Base-by-base conservation (phyloP, 2,113 vertebrate genomes). In the Beaufortia kweichowensis region DNA sequence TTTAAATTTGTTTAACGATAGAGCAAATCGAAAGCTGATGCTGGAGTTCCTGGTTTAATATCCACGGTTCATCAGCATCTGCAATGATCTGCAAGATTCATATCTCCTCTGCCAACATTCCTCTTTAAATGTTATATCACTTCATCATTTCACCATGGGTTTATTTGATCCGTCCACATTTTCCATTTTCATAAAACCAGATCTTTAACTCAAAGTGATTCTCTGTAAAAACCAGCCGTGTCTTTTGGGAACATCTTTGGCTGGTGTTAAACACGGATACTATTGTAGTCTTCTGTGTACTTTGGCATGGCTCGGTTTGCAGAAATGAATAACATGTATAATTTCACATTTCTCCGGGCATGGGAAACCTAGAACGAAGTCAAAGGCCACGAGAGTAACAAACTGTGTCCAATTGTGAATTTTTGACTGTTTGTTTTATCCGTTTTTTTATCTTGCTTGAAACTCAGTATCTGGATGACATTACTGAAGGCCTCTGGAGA, bases 381-480 rank as follows among this genome's bases (percentile, higher is more conserved):
- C 78, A 83, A 50, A 83, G 81, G 81, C 28, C 81, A 59, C 3
- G 5, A 77, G 78, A 46, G 77, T 67, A 23, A 23, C 68, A 70
- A 60, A 77, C 78, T 17, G 64, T 67, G 64, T 77, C 75, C 78
- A 75, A 24, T 39, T 69, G 68, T 69, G 74, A 77, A 66, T 77
- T 83, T 65, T 69, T 39, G 78, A 17, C 63, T 68, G 75, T 77
- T 80, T 83, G 12, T 79, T 83, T 79, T 56, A 39, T 62, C 29
- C 57, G 64, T 53, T 66, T 77, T n/a, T n/a, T 53, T 35, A 39
- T 79, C 59, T 33, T 24, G 33, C 4, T 66, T 73, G 67, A 73
- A 76, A 73, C 66, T 6, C n/a, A 17, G 53, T 57, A 69, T 19
- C 53, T 65, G 66, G 60, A 77, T 79, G 71, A 69, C 60, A 35